Percentiles rank a stretch among this genome's conserved stretches.
phyloP scores from a whole-genome alignment of 2,888 invertebrate species.

The Trachelus tabidus region DNA sequence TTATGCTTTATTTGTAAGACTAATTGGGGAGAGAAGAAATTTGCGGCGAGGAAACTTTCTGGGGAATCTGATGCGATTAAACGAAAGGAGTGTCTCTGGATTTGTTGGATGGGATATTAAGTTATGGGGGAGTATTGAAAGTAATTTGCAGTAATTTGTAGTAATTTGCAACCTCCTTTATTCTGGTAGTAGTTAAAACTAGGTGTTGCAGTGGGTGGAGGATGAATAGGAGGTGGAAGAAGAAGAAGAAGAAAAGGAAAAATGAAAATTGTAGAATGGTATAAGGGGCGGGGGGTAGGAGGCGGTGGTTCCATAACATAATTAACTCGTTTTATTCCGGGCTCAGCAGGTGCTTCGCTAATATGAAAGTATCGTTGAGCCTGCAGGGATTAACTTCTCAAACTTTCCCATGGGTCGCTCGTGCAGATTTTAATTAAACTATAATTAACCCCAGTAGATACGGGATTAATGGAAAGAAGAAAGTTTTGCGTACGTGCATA shows the following conservation, averaged over 20 bases:
- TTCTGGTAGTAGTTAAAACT: not conserved
- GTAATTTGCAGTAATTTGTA: not conserved
- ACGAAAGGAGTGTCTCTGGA: not conserved
- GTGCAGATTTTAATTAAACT: constrained; percentile 58
- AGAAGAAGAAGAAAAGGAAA: constrained; percentile 10
- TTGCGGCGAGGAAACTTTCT: not conserved
- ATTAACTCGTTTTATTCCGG: constrained; percentile 54
- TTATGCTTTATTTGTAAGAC: not conserved
- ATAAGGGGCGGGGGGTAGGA: not conserved
- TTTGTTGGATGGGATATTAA: too few relatives aligned
- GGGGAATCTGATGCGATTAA: not conserved
- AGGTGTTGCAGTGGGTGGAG: not conserved
- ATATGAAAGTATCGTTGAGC: constrained; percentile 55
- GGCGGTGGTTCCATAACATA: constrained; percentile 39
- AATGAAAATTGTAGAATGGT: not conserved
- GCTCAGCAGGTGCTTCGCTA: constrained; percentile 45
- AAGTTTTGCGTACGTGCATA: constrained; percentile 16
- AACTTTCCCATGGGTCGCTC: constrained; percentile 50
- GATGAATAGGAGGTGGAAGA: not conserved
- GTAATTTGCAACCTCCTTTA: not conserved
- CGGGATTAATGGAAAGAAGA: constrained; percentile 47
- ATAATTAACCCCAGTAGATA: constrained; percentile 47
- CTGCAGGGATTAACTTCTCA: constrained; percentile 55
- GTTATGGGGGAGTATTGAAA: not conserved
- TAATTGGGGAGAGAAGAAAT: not conserved